These are phyloP conservation scores for Drosophila acutilabella DNA, from an alignment of 2,888 invertebrate genomes.

Conservation along the genomic window DNA sequence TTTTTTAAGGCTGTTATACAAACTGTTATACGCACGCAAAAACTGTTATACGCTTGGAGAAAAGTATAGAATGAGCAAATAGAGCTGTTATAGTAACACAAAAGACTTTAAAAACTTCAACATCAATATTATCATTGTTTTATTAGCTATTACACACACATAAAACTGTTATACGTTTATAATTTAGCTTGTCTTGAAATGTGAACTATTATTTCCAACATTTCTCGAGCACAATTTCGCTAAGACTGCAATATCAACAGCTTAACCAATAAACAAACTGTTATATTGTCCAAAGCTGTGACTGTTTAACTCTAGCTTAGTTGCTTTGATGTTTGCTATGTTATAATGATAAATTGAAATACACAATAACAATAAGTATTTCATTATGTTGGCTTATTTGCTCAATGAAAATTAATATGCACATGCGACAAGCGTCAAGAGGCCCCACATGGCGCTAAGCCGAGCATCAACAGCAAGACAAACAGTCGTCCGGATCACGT, in stretches of 20 bases:
- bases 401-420: constrained; percentile 62
- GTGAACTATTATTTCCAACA: neutral
- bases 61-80: no score
- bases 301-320: neutral
- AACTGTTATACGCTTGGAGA: neutral
- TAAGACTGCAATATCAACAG: neutral
- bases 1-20: constrained; percentile 12
- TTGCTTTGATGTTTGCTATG: neutral
- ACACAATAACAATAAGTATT: constrained; percentile 29
- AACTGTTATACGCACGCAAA: constrained; percentile 20
- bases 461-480: constrained; percentile 20
- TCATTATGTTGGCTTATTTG: constrained; percentile 42
- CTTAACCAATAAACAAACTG: neutral
- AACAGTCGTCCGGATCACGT: constrained; percentile 24
- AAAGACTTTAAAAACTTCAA: no score
- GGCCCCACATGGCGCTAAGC: constrained; percentile 45
- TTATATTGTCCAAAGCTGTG: neutral
- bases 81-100: no score
- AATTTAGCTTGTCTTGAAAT: neutral
- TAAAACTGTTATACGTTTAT: neutral
- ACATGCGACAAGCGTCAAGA: constrained; percentile 26
- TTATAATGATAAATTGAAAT: constrained; percentile 14
- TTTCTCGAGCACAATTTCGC: neutral
- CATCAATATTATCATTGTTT: no score
- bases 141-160: neutral